Base-by-base conservation (phyloP, 2,113 vertebrate genomes). In the Sebastes fasciatus region DNA sequence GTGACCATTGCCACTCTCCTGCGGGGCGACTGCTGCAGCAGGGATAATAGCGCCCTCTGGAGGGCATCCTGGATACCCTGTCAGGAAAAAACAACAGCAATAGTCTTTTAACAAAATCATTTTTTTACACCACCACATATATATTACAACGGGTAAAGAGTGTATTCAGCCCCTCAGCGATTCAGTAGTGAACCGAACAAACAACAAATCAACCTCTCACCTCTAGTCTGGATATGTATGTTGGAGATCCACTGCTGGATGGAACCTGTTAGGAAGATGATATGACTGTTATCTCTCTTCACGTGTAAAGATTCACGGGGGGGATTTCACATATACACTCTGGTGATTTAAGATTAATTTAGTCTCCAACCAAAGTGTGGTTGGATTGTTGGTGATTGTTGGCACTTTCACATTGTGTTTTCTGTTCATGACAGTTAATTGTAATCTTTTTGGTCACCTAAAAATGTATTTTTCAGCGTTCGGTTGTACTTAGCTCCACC, bases 31-130 rank as follows among this genome's bases (percentile, higher is more conserved):
- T 86, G 81, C 87, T 95, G 87, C 52, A 92, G 70, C 21, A 95
- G 64, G 6, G 90, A 90, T 0, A 75, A 72, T 1, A 96, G 85
- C 57, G 92, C 86, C 82, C 73, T 80, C 88, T 93, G 87, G 2
- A 96, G 90, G 52, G 95, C 95, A 1, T 95, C 94, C 85, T 96
- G 95, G n/a, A 95, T 92, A 49, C 94, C 86, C 95, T 96, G 77
- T 1, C 4, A 9, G 6, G 19, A 66, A 10, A 19, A 43, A 51
- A 52, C 2, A 34, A 10, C 1, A 89, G 14, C 7, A 74, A 19
- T 0, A 12, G 8, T 16, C 23, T 48, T 61, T 71, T 43, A 61
- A 19, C 57, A 14, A 55, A 70, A 34, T 34, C 26, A 34, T 34
- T 34, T 34, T 34, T 26, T 49, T 51, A n/a, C 8, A 26, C 2